Base-by-base conservation (phyloP, 2,888 invertebrate genomes). In the Bembecia ichneumoniformis region DNA sequence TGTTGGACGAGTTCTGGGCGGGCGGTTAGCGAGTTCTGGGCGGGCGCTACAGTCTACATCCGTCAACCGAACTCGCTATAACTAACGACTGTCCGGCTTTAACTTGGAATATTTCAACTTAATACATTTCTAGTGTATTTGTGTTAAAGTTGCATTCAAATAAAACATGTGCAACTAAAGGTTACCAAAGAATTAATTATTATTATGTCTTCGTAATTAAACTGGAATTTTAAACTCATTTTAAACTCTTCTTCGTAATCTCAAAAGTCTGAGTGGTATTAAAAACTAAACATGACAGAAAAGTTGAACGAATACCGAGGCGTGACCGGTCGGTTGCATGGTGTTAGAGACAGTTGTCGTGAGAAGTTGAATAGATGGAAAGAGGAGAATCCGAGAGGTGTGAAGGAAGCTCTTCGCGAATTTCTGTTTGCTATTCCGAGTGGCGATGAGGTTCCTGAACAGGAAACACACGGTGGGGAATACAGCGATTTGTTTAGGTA, bases 271-370 rank as follows among this genome's bases (percentile, higher is more conserved):
- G 28, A 7, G 9, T 28, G 28, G 28, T 28, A 7, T 28, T 11
- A 46, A 49, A 36, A 10, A 35, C n/a, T 36, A 17, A 73, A 59
- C 58, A 92, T 91, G 91, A 91, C 92, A 66, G 94, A 95, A 58
- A 95, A 95, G 73, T 75, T 95, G 49, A 90, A 93, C 64, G 93
- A 94, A 60, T 95, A 95, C 71, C 92, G 94, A 70, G 95, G 95
- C 0, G 78, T 91, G 48, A 75, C 91, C 1, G 95, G 95, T 5
- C 88, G 93, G 17, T 69, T 93, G 28, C 95, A 95, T 66, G 88
- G 89, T 15, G 82, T 89, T 54, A 88, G 92, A 46, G 93, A 94
- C 56, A 84, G 84, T 50, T 81, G 91, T 36, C 89, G 88, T 50
- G 92, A 92, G 66, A 88, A 88, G 53, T 91, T 90, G 88, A 69